Conservation (phyloP, 2,888 invertebrate genomes). For the Mamestra brassicae region DNA sequence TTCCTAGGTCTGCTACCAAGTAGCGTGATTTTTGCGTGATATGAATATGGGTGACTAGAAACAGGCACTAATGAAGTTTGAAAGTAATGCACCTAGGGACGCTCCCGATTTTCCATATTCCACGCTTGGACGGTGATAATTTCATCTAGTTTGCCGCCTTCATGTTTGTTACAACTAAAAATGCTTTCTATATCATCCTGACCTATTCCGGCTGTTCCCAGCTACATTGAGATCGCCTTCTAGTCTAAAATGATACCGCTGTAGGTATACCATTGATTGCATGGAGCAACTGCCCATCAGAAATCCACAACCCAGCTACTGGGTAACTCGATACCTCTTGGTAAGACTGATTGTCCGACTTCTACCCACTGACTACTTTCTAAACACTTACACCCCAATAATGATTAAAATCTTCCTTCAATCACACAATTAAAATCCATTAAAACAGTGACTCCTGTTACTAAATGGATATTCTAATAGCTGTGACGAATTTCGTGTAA, state of each 20-base stretch:
- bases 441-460: conserved; percentile 4
- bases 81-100: no score
- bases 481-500: conserved; percentile 50
- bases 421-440: background rate
- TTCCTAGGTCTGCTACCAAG: no score
- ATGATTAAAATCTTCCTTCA: background rate
- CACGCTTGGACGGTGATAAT: no score
- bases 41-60: no score
- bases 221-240: background rate
- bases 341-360: background rate
- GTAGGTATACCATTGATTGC: background rate
- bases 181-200: no score
- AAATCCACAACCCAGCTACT: background rate
- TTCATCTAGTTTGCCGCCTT: no score
- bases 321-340: background rate
- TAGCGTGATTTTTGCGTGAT: no score
- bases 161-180: no score
- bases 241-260: no score
- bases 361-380: background rate
- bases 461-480: conserved; percentile 30
- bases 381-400: background rate
- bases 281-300: background rate
- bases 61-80: no score
- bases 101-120: no score
- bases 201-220: no score